Percentiles rank a stretch among this genome's conserved stretches.
phyloP scores from a whole-genome alignment of 2,797 vertebrate genomes.

The Eulemur albifrons region DNA sequence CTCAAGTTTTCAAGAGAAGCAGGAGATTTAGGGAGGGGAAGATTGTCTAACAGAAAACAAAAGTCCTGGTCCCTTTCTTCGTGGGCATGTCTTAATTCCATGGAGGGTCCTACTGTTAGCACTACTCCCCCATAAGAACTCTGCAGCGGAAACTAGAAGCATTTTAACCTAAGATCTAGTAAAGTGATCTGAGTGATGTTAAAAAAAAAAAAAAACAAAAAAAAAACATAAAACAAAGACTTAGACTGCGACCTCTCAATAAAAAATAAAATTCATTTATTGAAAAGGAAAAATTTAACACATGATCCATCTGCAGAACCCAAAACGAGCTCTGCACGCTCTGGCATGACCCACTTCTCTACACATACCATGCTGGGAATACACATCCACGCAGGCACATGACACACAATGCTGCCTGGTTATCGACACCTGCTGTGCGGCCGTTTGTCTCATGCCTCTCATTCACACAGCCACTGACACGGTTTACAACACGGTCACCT shows the following conservation, averaged over 20 bases:
- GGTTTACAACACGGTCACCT: not conserved
- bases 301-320: constrained; percentile 64
- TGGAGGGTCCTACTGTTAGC: not conserved
- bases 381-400: constrained; percentile 14
- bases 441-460: not conserved
- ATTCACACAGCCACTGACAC: not conserved
- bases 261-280: constrained; percentile 85
- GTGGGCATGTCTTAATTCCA: not conserved
- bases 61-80: not conserved
- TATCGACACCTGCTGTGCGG: not conserved
- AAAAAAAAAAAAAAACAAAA: not conserved
- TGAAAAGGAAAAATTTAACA: constrained; percentile 79
- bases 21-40: not conserved
- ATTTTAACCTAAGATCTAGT: not conserved
- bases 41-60: not conserved
- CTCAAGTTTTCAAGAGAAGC: not conserved
- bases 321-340: constrained; percentile 29
- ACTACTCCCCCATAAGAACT: no score
- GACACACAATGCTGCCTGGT: not conserved
- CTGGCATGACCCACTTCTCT: not conserved
- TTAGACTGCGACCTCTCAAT: constrained; percentile 61
- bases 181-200: not conserved
- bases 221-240: not conserved
- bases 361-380: not conserved
- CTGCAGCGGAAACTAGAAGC: not conserved